Conservation (phyloP, 2,888 invertebrate genomes). For the Scaeva pyrastri region DNA sequence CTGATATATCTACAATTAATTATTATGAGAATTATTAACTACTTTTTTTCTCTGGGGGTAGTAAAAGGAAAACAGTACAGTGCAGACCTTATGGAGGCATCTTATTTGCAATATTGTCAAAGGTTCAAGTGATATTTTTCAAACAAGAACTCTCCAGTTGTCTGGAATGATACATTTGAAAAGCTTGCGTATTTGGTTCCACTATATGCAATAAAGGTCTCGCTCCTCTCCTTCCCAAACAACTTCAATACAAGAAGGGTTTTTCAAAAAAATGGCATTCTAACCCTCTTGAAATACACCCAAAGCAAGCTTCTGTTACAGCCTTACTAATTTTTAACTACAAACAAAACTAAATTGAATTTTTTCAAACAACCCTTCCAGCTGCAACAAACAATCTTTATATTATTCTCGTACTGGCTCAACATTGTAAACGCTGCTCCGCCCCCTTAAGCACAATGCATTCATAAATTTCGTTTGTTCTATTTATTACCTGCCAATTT, state of each 20-base stretch:
- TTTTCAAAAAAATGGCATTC: background rate
- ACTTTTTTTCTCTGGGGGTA: too few species aligned
- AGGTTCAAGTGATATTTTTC: too few species aligned
- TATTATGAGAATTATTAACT: too few species aligned
- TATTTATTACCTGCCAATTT: conserved; percentile 71
- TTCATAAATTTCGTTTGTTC: conserved; percentile 70
- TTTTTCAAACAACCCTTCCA: conserved; percentile 16
- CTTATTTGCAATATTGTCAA: too few species aligned
- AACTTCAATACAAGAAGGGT: background rate
- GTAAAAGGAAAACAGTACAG: too few species aligned
- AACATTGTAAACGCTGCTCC: background rate
- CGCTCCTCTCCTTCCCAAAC: background rate
- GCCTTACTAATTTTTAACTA: background rate
- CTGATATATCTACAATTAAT: too few species aligned
- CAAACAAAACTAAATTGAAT: conserved; percentile 18
- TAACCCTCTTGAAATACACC: background rate
- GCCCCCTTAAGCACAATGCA: conserved; percentile 41
- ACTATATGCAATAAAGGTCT: too few species aligned
- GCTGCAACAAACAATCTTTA: conserved; percentile 9
- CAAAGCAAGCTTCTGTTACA: background rate
- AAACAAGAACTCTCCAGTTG: too few species aligned
- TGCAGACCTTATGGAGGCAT: too few species aligned
- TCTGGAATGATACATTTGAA: too few species aligned
- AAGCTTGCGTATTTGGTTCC: too few species aligned
- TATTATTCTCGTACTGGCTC: background rate